phyloP scores from a whole-genome alignment of 2,797 vertebrate species.

The Sciurus vulgaris region DNA sequence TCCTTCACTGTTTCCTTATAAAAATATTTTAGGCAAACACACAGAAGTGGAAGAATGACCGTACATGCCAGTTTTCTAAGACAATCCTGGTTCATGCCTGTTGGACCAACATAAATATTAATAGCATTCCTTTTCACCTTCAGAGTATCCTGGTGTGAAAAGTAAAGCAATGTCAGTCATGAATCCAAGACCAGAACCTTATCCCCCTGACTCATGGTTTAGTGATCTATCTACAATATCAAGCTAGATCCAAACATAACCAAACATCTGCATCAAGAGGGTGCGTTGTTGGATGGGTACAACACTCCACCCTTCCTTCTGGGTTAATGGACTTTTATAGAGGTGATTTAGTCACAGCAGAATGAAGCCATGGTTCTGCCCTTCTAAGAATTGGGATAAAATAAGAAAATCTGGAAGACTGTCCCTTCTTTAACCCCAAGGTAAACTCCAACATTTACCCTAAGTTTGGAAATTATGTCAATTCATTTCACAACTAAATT shows the following conservation, averaged over 20 bases:
- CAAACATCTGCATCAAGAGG: not conserved
- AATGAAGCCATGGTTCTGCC: not conserved
- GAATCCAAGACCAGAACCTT: not conserved
- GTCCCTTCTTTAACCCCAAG: slow-evolving; percentile 63
- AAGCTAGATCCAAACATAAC: not conserved
- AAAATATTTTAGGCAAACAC: slow-evolving; percentile 29
- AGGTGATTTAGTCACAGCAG: not conserved
- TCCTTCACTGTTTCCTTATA: slow-evolving; percentile 15
- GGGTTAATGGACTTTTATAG: not conserved
- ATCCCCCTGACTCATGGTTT: not conserved
- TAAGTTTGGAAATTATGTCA: slow-evolving; percentile 71
- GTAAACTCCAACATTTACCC: slow-evolving; percentile 48
- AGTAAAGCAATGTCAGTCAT: not conserved
- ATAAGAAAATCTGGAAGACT: slow-evolving; percentile 17
- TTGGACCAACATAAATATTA: not conserved
- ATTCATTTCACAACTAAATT: slow-evolving; percentile 60
- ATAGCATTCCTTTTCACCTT: not conserved
- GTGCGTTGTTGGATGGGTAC: not conserved
- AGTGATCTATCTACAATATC: not conserved
- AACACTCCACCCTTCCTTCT: not conserved
- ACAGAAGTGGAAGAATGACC: not conserved
- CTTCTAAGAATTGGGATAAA: slow-evolving; percentile 63
- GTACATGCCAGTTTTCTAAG: not conserved
- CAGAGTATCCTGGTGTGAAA: not conserved
- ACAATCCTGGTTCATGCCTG: not conserved